Base-by-base conservation (phyloP, 2,797 vertebrate genomes). In the Balearica regulorum region DNA sequence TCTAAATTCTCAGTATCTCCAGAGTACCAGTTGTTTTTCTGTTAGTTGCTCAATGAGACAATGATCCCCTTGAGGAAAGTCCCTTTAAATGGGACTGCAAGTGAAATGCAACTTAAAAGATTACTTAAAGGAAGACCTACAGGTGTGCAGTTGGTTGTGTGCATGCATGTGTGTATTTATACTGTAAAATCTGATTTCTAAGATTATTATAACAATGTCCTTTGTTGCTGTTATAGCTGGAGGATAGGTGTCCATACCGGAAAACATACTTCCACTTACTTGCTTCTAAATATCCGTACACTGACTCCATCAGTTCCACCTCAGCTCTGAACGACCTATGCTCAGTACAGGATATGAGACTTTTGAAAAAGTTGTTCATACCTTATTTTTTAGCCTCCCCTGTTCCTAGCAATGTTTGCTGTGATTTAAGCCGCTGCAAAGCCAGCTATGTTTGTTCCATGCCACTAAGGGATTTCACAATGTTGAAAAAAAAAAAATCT, bases 1-100 rank as follows among this genome's bases (percentile, higher is more conserved):
- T 89, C 73, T 61, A 19, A 87, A 69, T 76, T 83, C 54, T 13
- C 62, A 41, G 58, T 51, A 83, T 64, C 94, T 89, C 96, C 76
- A 94, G 66, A 83, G 93, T 90, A 75, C 58, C 25, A 61, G 48
- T 26, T 94, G 93, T 90, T 97, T 96, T 93, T 73, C 92, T 95
- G 31, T 82, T 89, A 13, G 39, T 44, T 94, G 85, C 61, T 90
- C 81, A 88, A 26, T 82, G 65, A 90, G 54, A 76, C 73, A 89
- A 55, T 9, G 9, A 77, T 75, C 26, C 89, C 62, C 85, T 37
- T n/a, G 94, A 95, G 96, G 76, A 73, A 94, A 92, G 49, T 73
- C 49, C 41, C 78, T 89, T 85, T 68, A 83, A 84, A 71, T 19
- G 44, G 51, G 26, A 66, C 35, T 19, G 28, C 28, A 70, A 35